A percentile compares a stretch with the other conserved stretches of the same genome.
Conservation (phyloP, 2,888 invertebrate species). For the Embidobia sp. region DNA sequence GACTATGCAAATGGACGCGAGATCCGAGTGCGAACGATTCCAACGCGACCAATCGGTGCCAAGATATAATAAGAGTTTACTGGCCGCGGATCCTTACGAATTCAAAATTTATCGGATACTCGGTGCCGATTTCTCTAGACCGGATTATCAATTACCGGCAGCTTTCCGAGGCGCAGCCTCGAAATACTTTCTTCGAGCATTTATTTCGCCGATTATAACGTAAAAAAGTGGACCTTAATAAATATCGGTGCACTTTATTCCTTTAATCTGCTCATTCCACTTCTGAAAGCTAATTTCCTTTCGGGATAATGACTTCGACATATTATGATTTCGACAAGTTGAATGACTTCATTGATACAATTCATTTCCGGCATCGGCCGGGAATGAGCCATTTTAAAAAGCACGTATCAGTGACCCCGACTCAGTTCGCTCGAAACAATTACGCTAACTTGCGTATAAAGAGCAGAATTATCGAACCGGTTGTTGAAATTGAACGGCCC, state of each 20-base stretch:
- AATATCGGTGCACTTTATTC: conserved; percentile 13
- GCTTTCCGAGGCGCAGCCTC: neutral
- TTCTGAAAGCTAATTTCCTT: conserved; percentile 26
- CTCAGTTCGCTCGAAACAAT: conserved; percentile 71
- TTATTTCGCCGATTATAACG: conserved; percentile 16
- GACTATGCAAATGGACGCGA: neutral
- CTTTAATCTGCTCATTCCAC: conserved; percentile 2
- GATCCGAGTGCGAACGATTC: conserved; percentile 42
- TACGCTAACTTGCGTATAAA: conserved; percentile 69
- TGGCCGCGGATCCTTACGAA: conserved; percentile 5
- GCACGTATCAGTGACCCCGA: conserved; percentile 17
- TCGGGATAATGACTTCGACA: conserved; percentile 1
- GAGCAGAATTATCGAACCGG: conserved; percentile 71
- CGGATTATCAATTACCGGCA: conserved; percentile 35
- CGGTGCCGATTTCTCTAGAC: conserved; percentile 33
- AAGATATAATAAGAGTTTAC: conserved; percentile 17
- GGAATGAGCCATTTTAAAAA: conserved; percentile 32
- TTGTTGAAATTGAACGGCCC: conserved; percentile 52
- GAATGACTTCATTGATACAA: conserved; percentile 49
- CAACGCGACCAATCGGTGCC: conserved; percentile 38
- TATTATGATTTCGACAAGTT: conserved; percentile 12
- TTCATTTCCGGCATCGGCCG: conserved; percentile 42
- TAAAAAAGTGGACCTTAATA: conserved; percentile 21
- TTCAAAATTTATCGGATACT: conserved; percentile 28
- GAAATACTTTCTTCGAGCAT: conserved; percentile 1